Evolutionary conservation across 1,140 invertebrate species (phyloP).

Genomic region (Zaprionus vittiger): DNA sequence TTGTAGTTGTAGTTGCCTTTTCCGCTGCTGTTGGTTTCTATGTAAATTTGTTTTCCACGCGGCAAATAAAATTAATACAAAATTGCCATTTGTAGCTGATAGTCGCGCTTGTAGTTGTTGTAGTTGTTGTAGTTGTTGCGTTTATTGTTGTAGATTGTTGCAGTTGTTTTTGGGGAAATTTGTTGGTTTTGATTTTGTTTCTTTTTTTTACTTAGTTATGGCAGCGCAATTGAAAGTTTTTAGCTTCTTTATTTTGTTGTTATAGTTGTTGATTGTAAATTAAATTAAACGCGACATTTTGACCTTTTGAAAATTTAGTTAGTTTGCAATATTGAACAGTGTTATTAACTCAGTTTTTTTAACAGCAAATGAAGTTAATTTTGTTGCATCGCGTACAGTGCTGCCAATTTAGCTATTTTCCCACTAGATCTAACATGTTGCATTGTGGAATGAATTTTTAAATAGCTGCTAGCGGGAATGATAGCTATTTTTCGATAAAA

Average conservation of each 20-base stretch:
- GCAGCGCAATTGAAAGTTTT: slow-evolving; percentile 34
- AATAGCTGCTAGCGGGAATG: too few relatives aligned
- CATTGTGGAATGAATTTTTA: too few relatives aligned
- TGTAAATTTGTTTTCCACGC: slow-evolving; percentile 79
- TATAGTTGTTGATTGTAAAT: slow-evolving; percentile 25
- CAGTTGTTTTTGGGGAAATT: slow-evolving; percentile 22
- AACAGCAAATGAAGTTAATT: too few relatives aligned
- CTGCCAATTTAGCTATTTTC: too few relatives aligned
- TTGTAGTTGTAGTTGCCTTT: slow-evolving; percentile 17
- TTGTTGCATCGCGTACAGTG: too few relatives aligned
- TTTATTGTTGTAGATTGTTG: slow-evolving; percentile 30
- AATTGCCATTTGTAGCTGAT: slow-evolving; percentile 62
- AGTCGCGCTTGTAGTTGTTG: slow-evolving; percentile 55
- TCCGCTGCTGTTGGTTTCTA: slow-evolving; percentile 65
- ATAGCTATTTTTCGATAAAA: too few relatives aligned
- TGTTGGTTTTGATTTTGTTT: slow-evolving; percentile 9
- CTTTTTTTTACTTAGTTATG: slow-evolving; percentile 27
- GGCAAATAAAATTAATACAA: slow-evolving; percentile 72
- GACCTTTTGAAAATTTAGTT: slow-evolving; percentile 9
- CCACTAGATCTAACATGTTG: too few relatives aligned
- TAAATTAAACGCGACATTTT: slow-evolving; percentile 41
- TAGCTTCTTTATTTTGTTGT: slow-evolving; percentile 22
- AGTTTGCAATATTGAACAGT: neutral
- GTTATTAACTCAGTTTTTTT: neutral
- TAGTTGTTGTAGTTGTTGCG: slow-evolving; percentile 46